Percentiles rank a stretch among this genome's conserved stretches.
phyloP scores from a whole-genome alignment of 1,140 invertebrate species.

The Luehdorfia chinensis region DNA sequence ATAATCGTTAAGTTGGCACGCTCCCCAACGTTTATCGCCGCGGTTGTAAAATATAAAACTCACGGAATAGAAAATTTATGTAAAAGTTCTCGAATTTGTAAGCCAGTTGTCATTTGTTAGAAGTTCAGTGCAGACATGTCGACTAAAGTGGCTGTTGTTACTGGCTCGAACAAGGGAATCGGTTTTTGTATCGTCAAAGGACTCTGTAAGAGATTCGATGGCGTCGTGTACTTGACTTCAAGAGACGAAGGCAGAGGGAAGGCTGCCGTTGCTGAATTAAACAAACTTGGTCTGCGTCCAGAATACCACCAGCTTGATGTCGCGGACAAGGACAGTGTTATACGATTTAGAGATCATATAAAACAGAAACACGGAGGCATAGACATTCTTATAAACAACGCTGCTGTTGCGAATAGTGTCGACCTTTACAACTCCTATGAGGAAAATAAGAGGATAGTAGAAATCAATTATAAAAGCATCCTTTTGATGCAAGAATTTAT shows the following conservation, averaged over 20 bases:
- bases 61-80: no score
- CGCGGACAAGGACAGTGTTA: constrained; percentile 78
- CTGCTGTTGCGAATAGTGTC: constrained; percentile 82
- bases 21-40: no score
- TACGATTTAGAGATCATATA: constrained; percentile 79
- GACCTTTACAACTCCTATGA: constrained; percentile 76
- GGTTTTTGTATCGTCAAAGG: constrained; percentile 84
- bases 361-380: constrained; percentile 83
- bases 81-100: no score
- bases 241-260: constrained; percentile 71
- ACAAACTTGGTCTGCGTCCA: constrained; percentile 68
- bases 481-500: constrained; percentile 79
- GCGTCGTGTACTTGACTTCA: constrained; percentile 81
- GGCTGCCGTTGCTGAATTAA: constrained; percentile 75
- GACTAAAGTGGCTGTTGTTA: constrained; percentile 78
- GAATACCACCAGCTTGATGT: constrained; percentile 84
- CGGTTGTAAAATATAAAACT: no score
- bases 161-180: constrained; percentile 88
- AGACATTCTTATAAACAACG: constrained; percentile 91
- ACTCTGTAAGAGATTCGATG: constrained; percentile 80
- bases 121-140: constrained; percentile 38
- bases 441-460: constrained; percentile 81
- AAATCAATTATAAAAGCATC: constrained; percentile 82
- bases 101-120: not conserved
- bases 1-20: no score